Base-by-base conservation (phyloP, 2,113 vertebrate genomes). In the Andinoacara biseriatus region DNA sequence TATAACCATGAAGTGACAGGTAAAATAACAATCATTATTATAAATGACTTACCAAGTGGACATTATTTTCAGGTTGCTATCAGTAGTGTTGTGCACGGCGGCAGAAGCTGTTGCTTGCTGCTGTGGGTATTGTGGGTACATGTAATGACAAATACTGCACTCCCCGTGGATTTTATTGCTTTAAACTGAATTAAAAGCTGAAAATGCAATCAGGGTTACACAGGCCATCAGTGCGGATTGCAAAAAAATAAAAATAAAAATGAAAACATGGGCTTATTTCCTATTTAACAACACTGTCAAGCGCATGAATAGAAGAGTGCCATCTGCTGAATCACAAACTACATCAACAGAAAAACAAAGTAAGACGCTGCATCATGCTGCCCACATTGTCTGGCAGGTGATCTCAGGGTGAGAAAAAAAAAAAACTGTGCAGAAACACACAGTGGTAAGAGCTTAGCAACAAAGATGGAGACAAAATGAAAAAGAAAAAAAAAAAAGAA, bases 401-500 rank as follows among this genome's bases (percentile, higher is more conserved):
- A 26, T 85, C 54, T 61, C 57, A 10, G 17, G 24, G 35, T 3
- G 31, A 9, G 5, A 9, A 10, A 4, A 62, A 10, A 14, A 29
- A 7, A 33, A 59, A 4, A 10, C 76, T 31, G 33, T 8, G 9
- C 52, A 59, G 38, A 54, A 69, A 29, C 18, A 31, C 26, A 5
- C 58, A 22, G 72, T 26, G 1, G 24, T 0, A 18, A 85, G 43
- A 46, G 56, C 80, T 74, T 14, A 11, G 78, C 56, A 75, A 57
- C 80, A 60, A 43, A 78, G 76, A 84, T 10, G 26, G 72, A 76
- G 81, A 63, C 65, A 65, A 85, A 88, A 78, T 77, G 78, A 88
- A 83, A 67, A 63, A 22, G 38, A 3, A 33, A 49, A 20, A 54
- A 54, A 38, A 46, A 18, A 65, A 26, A 60, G 60, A 90, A 78